Percentiles rank a stretch among this genome's conserved stretches.
Conservation (phyloP, 2,113 vertebrate genomes). For the Rhagologus leucostigma region DNA sequence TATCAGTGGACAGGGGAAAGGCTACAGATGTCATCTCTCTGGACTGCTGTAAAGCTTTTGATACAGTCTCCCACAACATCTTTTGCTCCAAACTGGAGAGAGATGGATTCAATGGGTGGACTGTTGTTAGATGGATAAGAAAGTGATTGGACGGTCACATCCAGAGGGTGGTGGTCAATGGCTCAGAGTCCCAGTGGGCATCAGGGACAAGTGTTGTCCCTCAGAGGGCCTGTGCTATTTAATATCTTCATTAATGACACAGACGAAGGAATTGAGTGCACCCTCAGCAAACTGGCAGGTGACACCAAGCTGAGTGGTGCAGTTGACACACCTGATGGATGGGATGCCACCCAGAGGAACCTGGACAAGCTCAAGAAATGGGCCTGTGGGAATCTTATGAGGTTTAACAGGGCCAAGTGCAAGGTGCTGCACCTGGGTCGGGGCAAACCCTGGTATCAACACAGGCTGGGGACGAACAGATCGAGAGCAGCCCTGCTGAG, state of each 20-base stretch:
- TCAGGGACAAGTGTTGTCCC: neutral
- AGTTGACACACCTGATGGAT: neutral
- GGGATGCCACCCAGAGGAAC: neutral
- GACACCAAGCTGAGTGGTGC: neutral
- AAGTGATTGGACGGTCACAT: neutral
- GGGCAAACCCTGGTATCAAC: neutral
- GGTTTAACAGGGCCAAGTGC: neutral
- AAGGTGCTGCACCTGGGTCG: neutral
- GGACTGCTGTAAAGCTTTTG: neutral
- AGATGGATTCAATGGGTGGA: neutral
- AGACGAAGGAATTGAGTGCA: accelerated
- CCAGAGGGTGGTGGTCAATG: neutral
- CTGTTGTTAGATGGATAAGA: neutral
- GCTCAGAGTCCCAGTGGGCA: neutral
- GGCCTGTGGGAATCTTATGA: neutral
- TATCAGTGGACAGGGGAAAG: neutral
- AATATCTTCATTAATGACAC: neutral
- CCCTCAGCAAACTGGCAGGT: neutral
- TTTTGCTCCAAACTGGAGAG: neutral
- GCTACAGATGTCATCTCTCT: neutral
- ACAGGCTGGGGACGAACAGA: neutral
- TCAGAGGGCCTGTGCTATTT: neutral
- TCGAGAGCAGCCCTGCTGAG: neutral
- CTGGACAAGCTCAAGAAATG: neutral
- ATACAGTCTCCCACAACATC: neutral